phyloP scores from a whole-genome alignment of 2,113 vertebrate genomes.

The Silurus glanis region DNA sequence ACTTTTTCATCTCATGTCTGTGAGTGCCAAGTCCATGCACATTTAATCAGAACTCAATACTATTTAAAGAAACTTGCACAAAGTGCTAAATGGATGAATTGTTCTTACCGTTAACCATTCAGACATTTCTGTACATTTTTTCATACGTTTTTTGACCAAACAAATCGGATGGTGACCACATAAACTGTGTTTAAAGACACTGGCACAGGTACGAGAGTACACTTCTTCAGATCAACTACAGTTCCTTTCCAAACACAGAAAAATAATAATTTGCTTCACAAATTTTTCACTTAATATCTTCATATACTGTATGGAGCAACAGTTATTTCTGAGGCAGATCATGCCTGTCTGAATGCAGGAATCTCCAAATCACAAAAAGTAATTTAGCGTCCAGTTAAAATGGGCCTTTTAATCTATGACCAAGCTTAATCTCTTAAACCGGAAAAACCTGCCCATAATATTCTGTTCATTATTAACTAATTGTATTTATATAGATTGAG shows the following conservation, averaged over 20 bases:
- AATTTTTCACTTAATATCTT: background rate
- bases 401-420: background rate
- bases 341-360: background rate
- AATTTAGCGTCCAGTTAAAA: background rate
- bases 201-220: background rate
- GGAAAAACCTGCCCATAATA: background rate
- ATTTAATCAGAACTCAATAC: conserved; percentile 7
- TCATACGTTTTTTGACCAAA: background rate
- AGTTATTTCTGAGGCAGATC: no score
- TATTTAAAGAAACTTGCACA: background rate
- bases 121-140: background rate
- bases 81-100: background rate
- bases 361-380: background rate
- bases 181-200: background rate
- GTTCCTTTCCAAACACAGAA: background rate
- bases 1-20: background rate
- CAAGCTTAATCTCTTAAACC: background rate
- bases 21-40: background rate
- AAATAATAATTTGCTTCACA: background rate
- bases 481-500: background rate
- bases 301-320: background rate
- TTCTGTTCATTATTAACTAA: background rate
- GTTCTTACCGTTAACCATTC: background rate
- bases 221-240: background rate
- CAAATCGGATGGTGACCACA: background rate